Base-by-base conservation (phyloP, 2,888 invertebrate species). In the Tuta absoluta region DNA sequence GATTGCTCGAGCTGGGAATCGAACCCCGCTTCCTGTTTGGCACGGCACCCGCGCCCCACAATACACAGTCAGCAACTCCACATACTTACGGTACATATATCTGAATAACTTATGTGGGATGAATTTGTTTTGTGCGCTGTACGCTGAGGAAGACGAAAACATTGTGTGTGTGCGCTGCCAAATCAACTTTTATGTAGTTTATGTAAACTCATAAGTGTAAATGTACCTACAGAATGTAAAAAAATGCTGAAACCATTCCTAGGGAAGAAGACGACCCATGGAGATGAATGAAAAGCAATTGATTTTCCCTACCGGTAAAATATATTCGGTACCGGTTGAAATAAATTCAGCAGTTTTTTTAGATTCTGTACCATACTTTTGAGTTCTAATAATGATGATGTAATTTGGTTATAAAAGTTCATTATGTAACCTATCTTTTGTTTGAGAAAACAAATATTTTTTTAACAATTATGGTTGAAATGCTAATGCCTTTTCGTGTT, bases 11-110 rank as follows among this genome's bases (percentile, higher is more conserved):
- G 82, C 85, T 78, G 74, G 75, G 85, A 84, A 83, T 89, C 85
- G 87, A 87, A 87, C 84, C 87, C 78, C 85, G 82, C 89, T 91
- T 91, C 91, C 91, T 88, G 89, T 90, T 91, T 91, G 91, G 91
- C 91, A 87, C 88, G 90, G 84, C 90, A 85, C 75, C 83, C 74
- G 79, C 86, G 87, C 81, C 77, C 78, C 82, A 84, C 85, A 76
- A 82, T 85, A 84, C 83, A 78, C 68, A 76, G 72, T 74, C 72
- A 78, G 75, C 72, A 45, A 45, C 28, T 33, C 33, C 33, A 33
- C 60, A 60, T 60, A 60, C 45, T 24, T 24, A 60, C 41, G 21
- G 38, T 38, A 21, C 38, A 58, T 58, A 38, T 58, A 58, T 57
- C 57, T 38, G 58, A 58, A 58, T 37, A 38, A 58, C 58, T 58